Conservation (phyloP, 2,113 vertebrate species). For the Gallinago media region DNA sequence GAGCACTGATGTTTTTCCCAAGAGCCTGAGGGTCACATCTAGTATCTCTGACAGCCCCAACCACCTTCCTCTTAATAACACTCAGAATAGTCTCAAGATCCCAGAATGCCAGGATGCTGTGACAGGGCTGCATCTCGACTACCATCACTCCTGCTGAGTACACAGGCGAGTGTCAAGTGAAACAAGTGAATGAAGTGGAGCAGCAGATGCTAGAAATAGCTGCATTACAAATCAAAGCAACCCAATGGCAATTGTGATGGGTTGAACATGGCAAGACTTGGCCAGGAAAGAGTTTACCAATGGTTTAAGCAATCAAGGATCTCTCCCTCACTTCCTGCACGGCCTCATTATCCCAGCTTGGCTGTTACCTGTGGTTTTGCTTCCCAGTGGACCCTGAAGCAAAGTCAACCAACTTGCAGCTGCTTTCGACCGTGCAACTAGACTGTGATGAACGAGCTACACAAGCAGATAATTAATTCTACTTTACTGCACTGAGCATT, state of each 20-base stretch:
- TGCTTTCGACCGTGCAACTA: neutral
- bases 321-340: fast-evolving
- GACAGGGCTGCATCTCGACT: neutral
- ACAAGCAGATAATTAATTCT: neutral
- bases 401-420: neutral
- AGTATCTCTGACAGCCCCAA: neutral
- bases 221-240: neutral
- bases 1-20: neutral
- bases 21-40: neutral
- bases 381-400: neutral
- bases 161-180: neutral
- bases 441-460: neutral
- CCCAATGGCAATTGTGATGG: fast-evolving
- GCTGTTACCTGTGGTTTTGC: neutral
- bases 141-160: fast-evolving
- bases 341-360: neutral
- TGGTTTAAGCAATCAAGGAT: neutral
- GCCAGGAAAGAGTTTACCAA: neutral
- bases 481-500: neutral
- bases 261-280: neutral
- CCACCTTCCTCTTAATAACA: neutral
- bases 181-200: neutral
- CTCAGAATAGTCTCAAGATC: neutral
- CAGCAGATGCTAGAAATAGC: neutral
- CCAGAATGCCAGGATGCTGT: neutral